Conservation (phyloP, 2,113 vertebrate genomes). For the Sterrhoptilus dennistouni region DNA sequence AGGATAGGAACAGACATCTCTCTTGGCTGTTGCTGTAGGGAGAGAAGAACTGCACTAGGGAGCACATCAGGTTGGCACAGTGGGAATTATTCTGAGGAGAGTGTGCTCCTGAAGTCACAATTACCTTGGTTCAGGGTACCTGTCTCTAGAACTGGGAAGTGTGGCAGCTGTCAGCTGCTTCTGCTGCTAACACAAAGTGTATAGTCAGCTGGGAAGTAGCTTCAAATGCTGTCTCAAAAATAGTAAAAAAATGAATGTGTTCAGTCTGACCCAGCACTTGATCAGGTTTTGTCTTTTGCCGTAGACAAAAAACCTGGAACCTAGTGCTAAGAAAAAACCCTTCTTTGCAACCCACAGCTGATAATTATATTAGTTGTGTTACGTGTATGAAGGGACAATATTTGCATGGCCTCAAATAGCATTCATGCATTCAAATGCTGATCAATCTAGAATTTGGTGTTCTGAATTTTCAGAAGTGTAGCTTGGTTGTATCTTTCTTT, state of each 20-base stretch:
- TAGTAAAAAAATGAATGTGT: fast-evolving
- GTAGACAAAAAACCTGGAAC: constrained; percentile 54
- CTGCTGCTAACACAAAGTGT: background rate
- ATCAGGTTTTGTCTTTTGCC: constrained; percentile 57
- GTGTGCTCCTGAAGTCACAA: background rate
- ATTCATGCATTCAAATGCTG: background rate
- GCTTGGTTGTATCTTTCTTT: background rate
- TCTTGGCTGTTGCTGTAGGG: fast-evolving
- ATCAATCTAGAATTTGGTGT: background rate
- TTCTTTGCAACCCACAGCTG: constrained; percentile 74
- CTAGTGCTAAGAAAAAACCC: constrained; percentile 70
- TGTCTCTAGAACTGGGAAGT: background rate
- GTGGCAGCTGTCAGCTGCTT: background rate
- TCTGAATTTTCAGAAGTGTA: background rate
- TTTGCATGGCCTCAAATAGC: background rate
- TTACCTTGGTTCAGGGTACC: background rate
- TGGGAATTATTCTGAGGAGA: background rate
- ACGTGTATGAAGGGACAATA: constrained; percentile 66
- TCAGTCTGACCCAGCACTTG: constrained; percentile 30
- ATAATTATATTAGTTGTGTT: constrained; percentile 63
- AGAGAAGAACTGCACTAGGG: background rate
- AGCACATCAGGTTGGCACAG: fast-evolving
- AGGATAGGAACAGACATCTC: background rate
- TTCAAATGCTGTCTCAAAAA: background rate
- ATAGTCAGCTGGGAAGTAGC: background rate